phyloP scores from a whole-genome alignment of 2,888 invertebrate genomes.

The Drosophila tripunctata region DNA sequence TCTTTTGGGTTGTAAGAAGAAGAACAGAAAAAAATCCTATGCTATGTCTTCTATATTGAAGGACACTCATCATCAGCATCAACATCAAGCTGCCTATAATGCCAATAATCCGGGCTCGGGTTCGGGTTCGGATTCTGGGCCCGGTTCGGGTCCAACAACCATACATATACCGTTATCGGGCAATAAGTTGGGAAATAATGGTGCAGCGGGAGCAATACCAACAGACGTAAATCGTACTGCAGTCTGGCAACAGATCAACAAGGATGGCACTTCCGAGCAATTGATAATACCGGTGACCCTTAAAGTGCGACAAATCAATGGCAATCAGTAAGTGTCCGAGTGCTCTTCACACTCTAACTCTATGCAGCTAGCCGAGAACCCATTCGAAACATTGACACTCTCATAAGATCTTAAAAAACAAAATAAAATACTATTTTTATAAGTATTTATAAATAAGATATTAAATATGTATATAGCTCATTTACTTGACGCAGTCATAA shows the following conservation, averaged over 20 bases:
- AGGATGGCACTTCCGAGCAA: slow-evolving; percentile 84
- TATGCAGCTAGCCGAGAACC: slow-evolving; percentile 31
- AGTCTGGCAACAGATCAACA: slow-evolving; percentile 96
- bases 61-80: slow-evolving; percentile 81
- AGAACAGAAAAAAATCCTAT: slow-evolving; percentile 23
- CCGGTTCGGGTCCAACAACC: slow-evolving; percentile 70
- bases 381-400: slow-evolving; percentile 12
- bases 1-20: slow-evolving; percentile 27
- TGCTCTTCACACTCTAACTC: neutral
- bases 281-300: slow-evolving; percentile 82
- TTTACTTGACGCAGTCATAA: neutral
- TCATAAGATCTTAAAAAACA: slow-evolving; percentile 17
- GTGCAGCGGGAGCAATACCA: too few relatives aligned
- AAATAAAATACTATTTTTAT: neutral
- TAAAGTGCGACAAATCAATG: slow-evolving; percentile 83
- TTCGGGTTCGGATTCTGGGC: slow-evolving; percentile 50
- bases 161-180: slow-evolving; percentile 89
- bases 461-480: neutral
- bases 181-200: slow-evolving; percentile 32
- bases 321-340: slow-evolving; percentile 82
- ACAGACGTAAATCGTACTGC: slow-evolving; percentile 97
- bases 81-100: slow-evolving; percentile 80
- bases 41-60: slow-evolving; percentile 75
- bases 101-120: slow-evolving; percentile 38
- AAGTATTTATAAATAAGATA: neutral